phyloP scores from a whole-genome alignment of 2,888 invertebrate genomes.

The Caenorhabditis sulstoni region DNA sequence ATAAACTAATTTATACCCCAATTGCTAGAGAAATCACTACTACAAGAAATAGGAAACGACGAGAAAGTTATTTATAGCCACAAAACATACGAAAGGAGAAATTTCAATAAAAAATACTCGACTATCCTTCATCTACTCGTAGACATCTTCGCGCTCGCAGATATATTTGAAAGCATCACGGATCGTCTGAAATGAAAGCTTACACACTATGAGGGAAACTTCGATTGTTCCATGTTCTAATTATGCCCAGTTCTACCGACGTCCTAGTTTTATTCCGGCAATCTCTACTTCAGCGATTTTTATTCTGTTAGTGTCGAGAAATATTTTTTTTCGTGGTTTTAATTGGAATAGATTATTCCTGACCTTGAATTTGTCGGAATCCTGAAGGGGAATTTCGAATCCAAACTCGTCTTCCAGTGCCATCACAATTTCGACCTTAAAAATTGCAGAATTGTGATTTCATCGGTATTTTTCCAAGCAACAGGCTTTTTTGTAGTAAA shows the following conservation, averaged over 20 bases:
- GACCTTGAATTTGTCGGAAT: slow-evolving; percentile 69
- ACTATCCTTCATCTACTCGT: slow-evolving; percentile 61
- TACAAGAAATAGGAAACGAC: neutral
- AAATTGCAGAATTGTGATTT: too few species aligned
- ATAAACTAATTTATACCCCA: too few species aligned
- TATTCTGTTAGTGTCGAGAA: too few species aligned
- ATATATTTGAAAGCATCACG: slow-evolving; percentile 69
- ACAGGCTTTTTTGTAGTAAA: too few species aligned
- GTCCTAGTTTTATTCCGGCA: too few species aligned
- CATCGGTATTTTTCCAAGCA: too few species aligned
- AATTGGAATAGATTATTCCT: too few species aligned
- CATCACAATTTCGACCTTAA: slow-evolving; percentile 94
- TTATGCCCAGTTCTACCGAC: too few species aligned
- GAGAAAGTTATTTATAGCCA: neutral
- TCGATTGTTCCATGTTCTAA: too few species aligned
- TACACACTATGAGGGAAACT: neutral
- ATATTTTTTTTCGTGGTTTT: too few species aligned
- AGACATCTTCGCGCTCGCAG: slow-evolving; percentile 72
- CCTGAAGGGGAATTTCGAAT: slow-evolving; percentile 71
- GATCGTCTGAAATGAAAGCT: slow-evolving; percentile 33
- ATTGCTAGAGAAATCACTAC: neutral
- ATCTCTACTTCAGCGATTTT: too few species aligned
- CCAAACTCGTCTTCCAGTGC: slow-evolving; percentile 99
- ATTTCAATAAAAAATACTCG: slow-evolving; percentile 13
- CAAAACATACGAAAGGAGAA: slow-evolving; percentile 7